These are phyloP conservation scores for Eucriotettix oculatus DNA, from an alignment of 2,888 invertebrate species.

Conservation along the genomic window DNA sequence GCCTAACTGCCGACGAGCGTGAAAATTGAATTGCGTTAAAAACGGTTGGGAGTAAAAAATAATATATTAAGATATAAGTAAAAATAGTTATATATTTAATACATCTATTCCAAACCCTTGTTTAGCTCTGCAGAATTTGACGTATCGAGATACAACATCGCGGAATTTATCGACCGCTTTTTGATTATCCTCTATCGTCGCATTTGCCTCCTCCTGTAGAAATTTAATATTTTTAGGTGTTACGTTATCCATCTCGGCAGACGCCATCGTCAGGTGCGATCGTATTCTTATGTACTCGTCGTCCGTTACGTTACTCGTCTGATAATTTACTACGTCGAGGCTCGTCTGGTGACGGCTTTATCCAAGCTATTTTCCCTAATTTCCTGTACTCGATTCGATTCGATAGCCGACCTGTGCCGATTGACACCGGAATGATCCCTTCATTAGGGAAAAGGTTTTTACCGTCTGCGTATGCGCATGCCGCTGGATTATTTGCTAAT, in stretches of 20 bases:
- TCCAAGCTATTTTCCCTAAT: conserved; percentile 1
- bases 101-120: no score
- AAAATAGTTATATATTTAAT: background rate
- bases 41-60: background rate
- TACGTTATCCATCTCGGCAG: background rate
- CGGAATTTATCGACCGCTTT: background rate
- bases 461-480: conserved; percentile 1
- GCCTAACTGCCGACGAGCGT: no score
- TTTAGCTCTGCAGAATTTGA: background rate
- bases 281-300: background rate
- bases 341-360: background rate
- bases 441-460: conserved; percentile 1
- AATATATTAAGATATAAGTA: conserved; percentile 1
- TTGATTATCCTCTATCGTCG: background rate
- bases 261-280: conserved; percentile 1
- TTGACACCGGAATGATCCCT: background rate
- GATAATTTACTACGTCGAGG: conserved; percentile 1
- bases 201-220: background rate
- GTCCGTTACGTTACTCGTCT: background rate
- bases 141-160: background rate
- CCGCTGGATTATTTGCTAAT: conserved; percentile 2
- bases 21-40: background rate
- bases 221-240: background rate
- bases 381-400: background rate
- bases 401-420: background rate